Percentiles rank a stretch among this genome's conserved stretches.
These are phyloP conservation scores for Zaprionus bogoriensis DNA, from an alignment of 2,888 invertebrate genomes.

Conservation along the genomic window DNA sequence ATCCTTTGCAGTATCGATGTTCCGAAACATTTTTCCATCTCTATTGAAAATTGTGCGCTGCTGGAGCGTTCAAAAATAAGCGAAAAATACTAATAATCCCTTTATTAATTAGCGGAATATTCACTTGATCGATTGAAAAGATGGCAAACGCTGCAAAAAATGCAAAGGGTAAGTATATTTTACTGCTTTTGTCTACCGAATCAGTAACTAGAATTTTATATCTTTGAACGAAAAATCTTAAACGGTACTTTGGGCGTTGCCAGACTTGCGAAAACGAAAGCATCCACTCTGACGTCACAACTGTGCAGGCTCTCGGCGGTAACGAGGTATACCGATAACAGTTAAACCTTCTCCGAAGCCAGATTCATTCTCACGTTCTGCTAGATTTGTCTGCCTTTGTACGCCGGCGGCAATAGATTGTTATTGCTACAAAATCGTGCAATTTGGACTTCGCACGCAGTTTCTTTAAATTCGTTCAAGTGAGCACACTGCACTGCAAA, in stretches of 20 bases:
- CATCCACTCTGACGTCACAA: background rate
- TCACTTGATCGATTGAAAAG: no score
- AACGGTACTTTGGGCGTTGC: slow-evolving; percentile 17
- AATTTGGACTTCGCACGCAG: slow-evolving; percentile 35
- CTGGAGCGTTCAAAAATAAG: no score
- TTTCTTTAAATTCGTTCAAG: background rate
- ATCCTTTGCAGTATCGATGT: no score
- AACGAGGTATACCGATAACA: no score
- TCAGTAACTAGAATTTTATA: no score
- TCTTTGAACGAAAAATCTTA: no score
- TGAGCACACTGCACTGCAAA: background rate
- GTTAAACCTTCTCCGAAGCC: background rate
- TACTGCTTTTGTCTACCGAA: no score
- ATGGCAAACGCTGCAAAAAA: no score
- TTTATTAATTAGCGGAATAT: no score
- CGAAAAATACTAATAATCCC: no score
- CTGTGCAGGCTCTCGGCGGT: background rate
- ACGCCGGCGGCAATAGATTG: background rate
- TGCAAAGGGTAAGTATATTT: no score
- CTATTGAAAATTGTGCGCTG: slow-evolving; percentile 6
- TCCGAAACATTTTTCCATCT: no score
- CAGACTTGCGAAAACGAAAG: background rate
- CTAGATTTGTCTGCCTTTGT: background rate
- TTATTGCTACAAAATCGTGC: background rate
- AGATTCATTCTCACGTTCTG: slow-evolving; percentile 4